Conservation (phyloP, 2,888 invertebrate genomes). For the Parnassius orleans region DNA sequence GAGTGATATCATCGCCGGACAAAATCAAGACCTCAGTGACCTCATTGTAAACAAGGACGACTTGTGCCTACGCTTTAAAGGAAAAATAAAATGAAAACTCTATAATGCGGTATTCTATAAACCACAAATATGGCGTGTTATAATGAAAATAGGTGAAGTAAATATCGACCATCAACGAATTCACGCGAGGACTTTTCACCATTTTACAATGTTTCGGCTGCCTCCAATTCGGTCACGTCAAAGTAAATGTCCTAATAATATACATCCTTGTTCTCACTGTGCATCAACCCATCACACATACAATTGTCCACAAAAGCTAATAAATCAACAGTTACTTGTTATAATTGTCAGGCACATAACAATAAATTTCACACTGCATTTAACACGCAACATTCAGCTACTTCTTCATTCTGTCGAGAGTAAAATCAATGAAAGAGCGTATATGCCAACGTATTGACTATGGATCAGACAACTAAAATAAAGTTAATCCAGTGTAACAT, state of each 20-base stretch:
- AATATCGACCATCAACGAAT: not conserved
- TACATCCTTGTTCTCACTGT: not conserved
- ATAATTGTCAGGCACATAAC: not conserved
- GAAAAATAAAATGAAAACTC: not conserved
- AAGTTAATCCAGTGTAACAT: not conserved
- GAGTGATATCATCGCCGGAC: too few relatives aligned
- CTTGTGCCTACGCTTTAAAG: not conserved
- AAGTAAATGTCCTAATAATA: not conserved
- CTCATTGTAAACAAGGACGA: not conserved
- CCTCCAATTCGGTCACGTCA: not conserved
- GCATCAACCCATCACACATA: not conserved
- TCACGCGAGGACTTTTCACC: not conserved
- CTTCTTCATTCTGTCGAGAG: not conserved
- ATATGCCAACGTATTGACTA: not conserved
- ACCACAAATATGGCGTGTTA: not conserved
- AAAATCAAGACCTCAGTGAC: too few relatives aligned
- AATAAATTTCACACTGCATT: not conserved
- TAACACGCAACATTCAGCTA: not conserved
- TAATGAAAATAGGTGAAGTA: not conserved
- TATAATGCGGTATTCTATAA: not conserved
- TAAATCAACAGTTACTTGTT: not conserved
- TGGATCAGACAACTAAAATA: not conserved
- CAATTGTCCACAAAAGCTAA: not conserved
- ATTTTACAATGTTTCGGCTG: not conserved
- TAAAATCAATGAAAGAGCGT: not conserved